phyloP scores from a whole-genome alignment of 2,888 invertebrate genomes.

The Psylliodes chrysocephalus region DNA sequence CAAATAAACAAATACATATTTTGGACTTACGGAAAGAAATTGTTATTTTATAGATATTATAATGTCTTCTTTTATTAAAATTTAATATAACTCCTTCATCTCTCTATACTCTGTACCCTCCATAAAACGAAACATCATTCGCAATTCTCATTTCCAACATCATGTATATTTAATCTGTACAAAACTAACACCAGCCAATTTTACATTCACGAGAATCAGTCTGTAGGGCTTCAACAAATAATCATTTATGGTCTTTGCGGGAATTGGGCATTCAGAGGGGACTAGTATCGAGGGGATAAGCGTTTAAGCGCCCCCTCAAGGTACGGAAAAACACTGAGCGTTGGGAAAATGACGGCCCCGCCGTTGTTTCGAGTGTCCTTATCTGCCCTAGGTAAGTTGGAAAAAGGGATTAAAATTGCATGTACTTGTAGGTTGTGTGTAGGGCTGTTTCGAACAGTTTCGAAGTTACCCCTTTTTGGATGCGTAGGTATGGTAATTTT shows the following conservation, averaged over 20 bases:
- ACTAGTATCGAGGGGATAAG: conserved; percentile 39
- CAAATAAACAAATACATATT: too few relatives aligned
- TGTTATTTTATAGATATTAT: too few relatives aligned
- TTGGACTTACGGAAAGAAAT: too few relatives aligned
- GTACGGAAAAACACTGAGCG: conserved; percentile 15
- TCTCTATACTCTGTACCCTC: too few relatives aligned
- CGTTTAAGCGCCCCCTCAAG: conserved; percentile 43
- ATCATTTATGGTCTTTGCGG: conserved; percentile 46
- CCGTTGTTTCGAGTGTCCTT: conserved; percentile 30
- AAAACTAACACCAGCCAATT: conserved; percentile 29
- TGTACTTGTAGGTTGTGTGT: neutral
- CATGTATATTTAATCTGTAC: conserved; percentile 31
- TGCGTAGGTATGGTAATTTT: conserved; percentile 9
- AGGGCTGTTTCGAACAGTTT: neutral
- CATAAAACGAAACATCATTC: neutral
- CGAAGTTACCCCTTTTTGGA: neutral
- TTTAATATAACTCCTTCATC: too few relatives aligned
- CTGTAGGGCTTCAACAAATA: conserved; percentile 43
- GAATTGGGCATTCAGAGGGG: conserved; percentile 40
- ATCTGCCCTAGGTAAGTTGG: conserved; percentile 13
- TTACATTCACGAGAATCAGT: conserved; percentile 24
- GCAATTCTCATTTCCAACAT: conserved; percentile 6
- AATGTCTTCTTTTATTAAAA: too few relatives aligned
- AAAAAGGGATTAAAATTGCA: conserved; percentile 25
- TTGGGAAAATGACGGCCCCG: conserved; percentile 2